Percentiles rank a stretch among this genome's conserved stretches.
Conservation (phyloP, 2,797 vertebrate species). For the Cynopterus sphinx region DNA sequence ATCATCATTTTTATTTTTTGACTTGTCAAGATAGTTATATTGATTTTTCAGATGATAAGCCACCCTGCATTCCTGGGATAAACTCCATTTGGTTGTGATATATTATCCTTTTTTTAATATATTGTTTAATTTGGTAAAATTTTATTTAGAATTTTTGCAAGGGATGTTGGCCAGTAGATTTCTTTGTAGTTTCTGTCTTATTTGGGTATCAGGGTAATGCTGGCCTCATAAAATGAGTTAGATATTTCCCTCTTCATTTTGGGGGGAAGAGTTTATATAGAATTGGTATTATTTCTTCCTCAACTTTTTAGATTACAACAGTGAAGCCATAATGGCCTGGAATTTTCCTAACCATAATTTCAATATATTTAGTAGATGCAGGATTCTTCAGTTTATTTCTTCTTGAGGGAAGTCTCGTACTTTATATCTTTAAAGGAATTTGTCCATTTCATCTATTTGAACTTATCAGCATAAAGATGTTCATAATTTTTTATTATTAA, state of each 20-base stretch:
- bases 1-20: background rate
- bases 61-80: background rate
- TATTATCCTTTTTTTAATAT: background rate
- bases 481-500: background rate
- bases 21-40: background rate
- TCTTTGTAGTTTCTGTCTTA: background rate
- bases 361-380: background rate
- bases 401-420: background rate
- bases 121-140: background rate
- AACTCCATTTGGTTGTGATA: background rate
- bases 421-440: background rate
- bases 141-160: slow-evolving; percentile 3
- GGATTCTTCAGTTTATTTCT: background rate
- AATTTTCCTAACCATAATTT: background rate
- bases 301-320: background rate
- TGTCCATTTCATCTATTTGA: background rate
- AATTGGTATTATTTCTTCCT: background rate
- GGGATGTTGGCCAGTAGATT: background rate
- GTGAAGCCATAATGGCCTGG: background rate
- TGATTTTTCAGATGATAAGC: background rate
- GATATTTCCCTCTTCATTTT: background rate
- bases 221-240: background rate
- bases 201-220: background rate
- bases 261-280: background rate
- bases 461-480: too few species aligned